Conservation (phyloP, 2,888 invertebrate species). For the Scelioninae gen. 1 region DNA sequence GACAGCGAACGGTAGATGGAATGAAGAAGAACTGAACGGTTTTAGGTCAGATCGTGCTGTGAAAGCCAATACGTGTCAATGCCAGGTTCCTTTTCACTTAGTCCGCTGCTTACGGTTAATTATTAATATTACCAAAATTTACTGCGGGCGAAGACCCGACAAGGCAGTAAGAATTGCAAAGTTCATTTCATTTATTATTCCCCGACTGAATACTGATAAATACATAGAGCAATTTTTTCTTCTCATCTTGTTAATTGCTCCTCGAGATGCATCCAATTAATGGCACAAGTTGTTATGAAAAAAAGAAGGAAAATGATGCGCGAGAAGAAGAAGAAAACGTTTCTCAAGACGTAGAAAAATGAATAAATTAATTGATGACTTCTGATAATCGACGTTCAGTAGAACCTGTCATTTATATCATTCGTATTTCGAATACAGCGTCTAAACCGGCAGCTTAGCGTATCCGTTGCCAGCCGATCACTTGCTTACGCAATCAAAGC, state of each 20-base stretch:
- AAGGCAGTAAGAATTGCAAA: slow-evolving; percentile 7
- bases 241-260: slow-evolving; percentile 45
- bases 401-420: slow-evolving; percentile 71
- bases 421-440: slow-evolving; percentile 66
- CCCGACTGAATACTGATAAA: too few species aligned
- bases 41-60: slow-evolving; percentile 83
- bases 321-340: slow-evolving; percentile 56
- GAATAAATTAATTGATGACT: slow-evolving; percentile 69
- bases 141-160: slow-evolving; percentile 12
- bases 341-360: slow-evolving; percentile 67
- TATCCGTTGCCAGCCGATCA: slow-evolving; percentile 72
- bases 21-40: slow-evolving; percentile 77
- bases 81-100: slow-evolving; percentile 72
- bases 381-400: slow-evolving; percentile 68
- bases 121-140: slow-evolving; percentile 56
- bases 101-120: slow-evolving; percentile 45
- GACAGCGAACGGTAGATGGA: slow-evolving; percentile 64
- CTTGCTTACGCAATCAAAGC: slow-evolving; percentile 73
- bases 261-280: slow-evolving; percentile 46
- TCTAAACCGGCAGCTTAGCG: slow-evolving; percentile 67
- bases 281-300: slow-evolving; percentile 41
- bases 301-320: slow-evolving; percentile 25
- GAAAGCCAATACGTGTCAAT: slow-evolving; percentile 81
- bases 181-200: slow-evolving; percentile 37
- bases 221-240: too few species aligned